phyloP scores from a whole-genome alignment of 64 coral and sea anemone genomes.

The Actinia tenebrosa region DNA sequence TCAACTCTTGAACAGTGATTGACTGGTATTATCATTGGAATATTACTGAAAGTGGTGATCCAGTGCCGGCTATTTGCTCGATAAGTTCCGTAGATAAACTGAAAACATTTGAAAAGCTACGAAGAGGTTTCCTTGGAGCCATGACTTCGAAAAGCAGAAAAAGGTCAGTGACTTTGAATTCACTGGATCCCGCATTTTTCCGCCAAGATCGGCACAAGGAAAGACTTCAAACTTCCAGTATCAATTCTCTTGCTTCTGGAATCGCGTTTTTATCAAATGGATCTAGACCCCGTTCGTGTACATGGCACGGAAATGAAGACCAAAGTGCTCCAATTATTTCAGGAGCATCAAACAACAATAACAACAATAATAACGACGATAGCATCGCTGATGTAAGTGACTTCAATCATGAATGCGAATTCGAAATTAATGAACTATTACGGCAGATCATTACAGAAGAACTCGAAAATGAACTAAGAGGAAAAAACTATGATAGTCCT shows the following conservation, averaged over 20 bases:
- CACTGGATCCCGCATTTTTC: slow-evolving; percentile 42
- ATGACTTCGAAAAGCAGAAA: slow-evolving; percentile 27
- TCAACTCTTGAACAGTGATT: not conserved
- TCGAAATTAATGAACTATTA: slow-evolving; percentile 46
- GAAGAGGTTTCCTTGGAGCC: not conserved
- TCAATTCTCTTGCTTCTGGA: slow-evolving; percentile 60
- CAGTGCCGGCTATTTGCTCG: not conserved
- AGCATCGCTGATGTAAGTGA: slow-evolving; percentile 57
- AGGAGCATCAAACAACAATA: not conserved
- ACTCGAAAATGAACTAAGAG: slow-evolving; percentile 37
- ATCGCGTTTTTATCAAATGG: slow-evolving; percentile 24
- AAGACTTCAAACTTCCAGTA: slow-evolving; percentile 30
- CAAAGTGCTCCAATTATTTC: not conserved
- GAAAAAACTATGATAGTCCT: slow-evolving; percentile 49
- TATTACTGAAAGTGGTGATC: not conserved
- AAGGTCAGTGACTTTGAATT: slow-evolving; percentile 43
- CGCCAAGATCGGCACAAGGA: slow-evolving; percentile 32
- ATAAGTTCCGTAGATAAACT: not conserved
- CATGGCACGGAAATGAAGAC: slow-evolving; percentile 66
- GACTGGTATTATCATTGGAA: not conserved
- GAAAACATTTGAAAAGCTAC: not conserved
- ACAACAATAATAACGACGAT: not conserved
- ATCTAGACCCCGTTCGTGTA: slow-evolving; percentile 38
- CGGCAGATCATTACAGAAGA: slow-evolving; percentile 73
- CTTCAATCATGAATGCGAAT: slow-evolving; percentile 27